Conservation (phyloP, 2,113 vertebrate species). For the Gavialis gangeticus region DNA sequence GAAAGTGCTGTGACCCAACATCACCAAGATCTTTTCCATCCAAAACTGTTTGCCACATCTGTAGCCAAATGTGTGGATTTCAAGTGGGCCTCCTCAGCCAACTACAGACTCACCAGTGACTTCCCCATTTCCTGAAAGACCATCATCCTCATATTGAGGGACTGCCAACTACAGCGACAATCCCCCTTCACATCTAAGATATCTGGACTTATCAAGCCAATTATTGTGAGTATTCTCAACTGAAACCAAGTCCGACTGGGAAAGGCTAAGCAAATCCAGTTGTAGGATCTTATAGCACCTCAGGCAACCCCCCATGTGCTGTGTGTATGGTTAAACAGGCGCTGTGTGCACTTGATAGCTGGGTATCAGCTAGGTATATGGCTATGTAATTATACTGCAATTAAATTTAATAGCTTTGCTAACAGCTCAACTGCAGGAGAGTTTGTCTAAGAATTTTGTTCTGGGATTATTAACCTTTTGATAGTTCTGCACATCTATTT, state of each 20-base stretch:
- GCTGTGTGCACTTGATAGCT: constrained; percentile 15
- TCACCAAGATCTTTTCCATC: too few relatives aligned
- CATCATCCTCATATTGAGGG: too few relatives aligned
- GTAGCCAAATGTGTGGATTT: too few relatives aligned
- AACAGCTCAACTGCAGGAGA: constrained; percentile 61
- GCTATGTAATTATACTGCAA: constrained; percentile 48
- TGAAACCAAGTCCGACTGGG: neutral
- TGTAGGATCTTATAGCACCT: constrained; percentile 19
- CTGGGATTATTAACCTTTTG: constrained; percentile 68
- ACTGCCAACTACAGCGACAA: too few relatives aligned
- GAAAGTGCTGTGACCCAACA: too few relatives aligned
- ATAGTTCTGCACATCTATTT: constrained; percentile 15
- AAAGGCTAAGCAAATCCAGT: constrained; percentile 26
- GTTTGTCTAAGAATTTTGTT: constrained; percentile 45
- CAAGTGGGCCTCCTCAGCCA: too few relatives aligned
- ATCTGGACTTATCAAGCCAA: neutral
- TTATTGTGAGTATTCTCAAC: neutral
- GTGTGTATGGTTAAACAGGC: neutral
- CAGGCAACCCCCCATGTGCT: constrained; percentile 17
- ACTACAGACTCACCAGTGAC: too few relatives aligned
- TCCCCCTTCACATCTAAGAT: neutral
- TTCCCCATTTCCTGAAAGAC: too few relatives aligned
- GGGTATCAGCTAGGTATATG: constrained; percentile 39
- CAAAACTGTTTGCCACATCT: too few relatives aligned
- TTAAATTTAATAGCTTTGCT: constrained; percentile 75